Percentiles rank a stretch among this genome's conserved stretches.
Evolutionary conservation across 1,140 invertebrate species (phyloP).

Genomic region (Drosophila watanabei): DNA sequence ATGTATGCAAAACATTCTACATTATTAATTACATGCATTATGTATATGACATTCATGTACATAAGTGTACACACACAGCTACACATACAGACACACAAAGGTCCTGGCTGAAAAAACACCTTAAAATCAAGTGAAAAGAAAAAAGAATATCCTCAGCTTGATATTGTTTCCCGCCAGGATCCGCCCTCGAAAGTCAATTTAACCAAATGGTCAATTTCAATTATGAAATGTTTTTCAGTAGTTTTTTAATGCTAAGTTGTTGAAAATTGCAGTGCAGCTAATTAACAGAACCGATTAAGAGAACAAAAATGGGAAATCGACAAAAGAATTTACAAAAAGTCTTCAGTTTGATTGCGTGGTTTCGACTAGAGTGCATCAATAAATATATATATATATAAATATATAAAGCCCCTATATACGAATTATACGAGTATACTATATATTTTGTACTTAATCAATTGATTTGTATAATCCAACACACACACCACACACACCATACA

Average conservation of each 20-base stretch:
- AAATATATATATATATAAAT: constrained; percentile 42
- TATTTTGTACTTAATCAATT: constrained; percentile 74
- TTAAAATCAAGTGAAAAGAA: constrained; percentile 55
- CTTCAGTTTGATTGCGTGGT: constrained; percentile 80
- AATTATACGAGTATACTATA: constrained; percentile 58
- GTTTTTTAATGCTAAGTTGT: constrained; percentile 73
- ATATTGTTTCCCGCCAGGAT: constrained; percentile 22
- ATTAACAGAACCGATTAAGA: constrained; percentile 24
- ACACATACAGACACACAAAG: constrained; percentile 36
- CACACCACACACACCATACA: constrained; percentile 10
- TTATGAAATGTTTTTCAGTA: constrained; percentile 66
- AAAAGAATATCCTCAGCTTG: constrained; percentile 4
- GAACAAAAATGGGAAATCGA: constrained; percentile 48
- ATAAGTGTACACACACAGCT: constrained; percentile 36
- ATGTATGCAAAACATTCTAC: constrained; percentile 53
- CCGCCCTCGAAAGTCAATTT: constrained; percentile 73
- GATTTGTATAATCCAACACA: constrained; percentile 68
- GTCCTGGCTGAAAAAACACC: constrained; percentile 36
- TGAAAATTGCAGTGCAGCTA: constrained; percentile 62
- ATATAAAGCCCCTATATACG: constrained; percentile 50
- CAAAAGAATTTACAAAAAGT: constrained; percentile 65
- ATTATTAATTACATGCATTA: constrained; percentile 69
- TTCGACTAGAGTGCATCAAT: constrained; percentile 68
- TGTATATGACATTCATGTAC: constrained; percentile 81
- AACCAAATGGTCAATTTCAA: constrained; percentile 72